These are phyloP conservation scores for Chaetogeoica ovagalla DNA, from an alignment of 2,888 invertebrate genomes.

Conservation along the genomic window DNA sequence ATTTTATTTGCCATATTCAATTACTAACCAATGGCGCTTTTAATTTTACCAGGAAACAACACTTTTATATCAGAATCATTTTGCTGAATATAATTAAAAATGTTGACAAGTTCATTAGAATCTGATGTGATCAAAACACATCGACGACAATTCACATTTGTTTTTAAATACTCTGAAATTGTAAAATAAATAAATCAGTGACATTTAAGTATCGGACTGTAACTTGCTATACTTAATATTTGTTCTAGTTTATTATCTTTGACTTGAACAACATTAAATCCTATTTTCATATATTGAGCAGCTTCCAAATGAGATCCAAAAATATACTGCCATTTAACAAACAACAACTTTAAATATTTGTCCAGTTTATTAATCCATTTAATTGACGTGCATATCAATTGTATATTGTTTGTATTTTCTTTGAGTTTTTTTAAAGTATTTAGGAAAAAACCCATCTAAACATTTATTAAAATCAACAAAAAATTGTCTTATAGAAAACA, in stretches of 20 bases:
- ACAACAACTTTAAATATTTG: constrained; percentile 8
- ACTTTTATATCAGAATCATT: constrained; percentile 17
- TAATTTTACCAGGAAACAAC: constrained; percentile 5
- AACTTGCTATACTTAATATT: constrained; percentile 1
- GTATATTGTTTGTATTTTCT: constrained; percentile 9
- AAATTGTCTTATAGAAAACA: neutral
- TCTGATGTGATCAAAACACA: constrained; percentile 32
- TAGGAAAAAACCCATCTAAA: constrained; percentile 9
- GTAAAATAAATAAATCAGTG: neutral
- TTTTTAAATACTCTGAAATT: constrained; percentile 16
- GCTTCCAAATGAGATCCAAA: constrained; percentile 48
- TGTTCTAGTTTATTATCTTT: constrained; percentile 23
- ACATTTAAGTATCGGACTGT: neutral
- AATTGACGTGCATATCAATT: constrained; percentile 32
- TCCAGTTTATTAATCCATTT: constrained; percentile 30
- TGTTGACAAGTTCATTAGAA: neutral
- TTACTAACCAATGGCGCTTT: constrained; percentile 14
- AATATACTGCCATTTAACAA: constrained; percentile 45
- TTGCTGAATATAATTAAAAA: constrained; percentile 20
- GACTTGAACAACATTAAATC: neutral
- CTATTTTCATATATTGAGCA: constrained; percentile 32
- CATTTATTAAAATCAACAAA: neutral
- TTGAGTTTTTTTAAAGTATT: constrained; percentile 12
- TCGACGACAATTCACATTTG: neutral
- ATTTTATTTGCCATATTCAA: neutral